phyloP scores from a whole-genome alignment of 2,797 vertebrate species.

The Coregonus suidteri region DNA sequence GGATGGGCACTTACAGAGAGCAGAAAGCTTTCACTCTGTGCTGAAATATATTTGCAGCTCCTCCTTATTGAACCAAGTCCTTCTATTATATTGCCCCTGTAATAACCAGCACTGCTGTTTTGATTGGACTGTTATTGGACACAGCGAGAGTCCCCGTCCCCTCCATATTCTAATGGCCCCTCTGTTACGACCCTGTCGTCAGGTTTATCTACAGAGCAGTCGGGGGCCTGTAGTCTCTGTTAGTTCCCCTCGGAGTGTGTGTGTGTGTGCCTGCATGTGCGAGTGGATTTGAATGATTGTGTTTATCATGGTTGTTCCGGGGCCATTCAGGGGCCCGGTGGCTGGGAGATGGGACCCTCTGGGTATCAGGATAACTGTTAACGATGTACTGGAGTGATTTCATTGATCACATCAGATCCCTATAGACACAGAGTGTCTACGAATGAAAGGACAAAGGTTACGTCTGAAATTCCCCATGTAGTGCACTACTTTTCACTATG shows the following conservation, averaged over 20 bases:
- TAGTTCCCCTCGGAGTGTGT: background rate
- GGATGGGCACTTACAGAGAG: background rate
- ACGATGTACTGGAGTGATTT: background rate
- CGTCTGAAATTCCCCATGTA: too few species aligned
- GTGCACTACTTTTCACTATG: too few species aligned
- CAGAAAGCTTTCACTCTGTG: background rate
- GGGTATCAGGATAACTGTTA: background rate
- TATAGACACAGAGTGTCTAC: background rate
- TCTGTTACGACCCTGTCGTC: background rate
- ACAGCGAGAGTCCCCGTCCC: background rate
- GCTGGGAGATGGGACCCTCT: background rate
- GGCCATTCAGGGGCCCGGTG: background rate
- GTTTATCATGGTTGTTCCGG: background rate
- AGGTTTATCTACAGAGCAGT: background rate
- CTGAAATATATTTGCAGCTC: background rate
- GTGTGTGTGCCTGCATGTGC: background rate
- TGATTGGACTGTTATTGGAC: background rate
- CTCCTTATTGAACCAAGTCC: background rate
- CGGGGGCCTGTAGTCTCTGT: background rate
- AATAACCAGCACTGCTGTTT: background rate
- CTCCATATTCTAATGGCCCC: slow-evolving; percentile 5
- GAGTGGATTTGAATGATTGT: slow-evolving; percentile 15
- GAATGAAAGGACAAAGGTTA: background rate
- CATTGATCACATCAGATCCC: slow-evolving; percentile 12
- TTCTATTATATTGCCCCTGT: background rate